Conservation (phyloP, 2,888 invertebrate species). For the Falcaria lacertinaria region DNA sequence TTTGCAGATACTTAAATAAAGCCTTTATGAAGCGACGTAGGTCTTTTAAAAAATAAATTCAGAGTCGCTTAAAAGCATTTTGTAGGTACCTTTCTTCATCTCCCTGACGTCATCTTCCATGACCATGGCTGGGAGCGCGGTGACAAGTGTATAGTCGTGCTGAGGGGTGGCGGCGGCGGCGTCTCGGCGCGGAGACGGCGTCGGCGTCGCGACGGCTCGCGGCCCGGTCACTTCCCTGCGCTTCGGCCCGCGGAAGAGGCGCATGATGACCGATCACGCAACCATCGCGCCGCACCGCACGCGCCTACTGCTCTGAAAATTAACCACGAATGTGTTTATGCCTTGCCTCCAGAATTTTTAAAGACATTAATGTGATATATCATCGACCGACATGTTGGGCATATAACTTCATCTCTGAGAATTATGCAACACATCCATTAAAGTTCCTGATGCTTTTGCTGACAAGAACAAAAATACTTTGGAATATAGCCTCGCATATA, state of each 20-base stretch:
- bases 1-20: too few relatives aligned
- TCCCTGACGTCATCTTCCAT: conserved; percentile 84
- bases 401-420: too few relatives aligned
- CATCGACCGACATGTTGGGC: too few relatives aligned
- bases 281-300: conserved; percentile 65
- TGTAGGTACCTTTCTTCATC: conserved; percentile 77
- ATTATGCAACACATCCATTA: too few relatives aligned
- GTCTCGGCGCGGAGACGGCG: conserved; percentile 68
- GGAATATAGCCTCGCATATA: too few relatives aligned
- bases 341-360: too few relatives aligned
- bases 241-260: conserved; percentile 83
- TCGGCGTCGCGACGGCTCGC: conserved; percentile 66
- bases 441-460: too few relatives aligned
- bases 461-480: too few relatives aligned
- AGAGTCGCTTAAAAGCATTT: conserved; percentile 5
- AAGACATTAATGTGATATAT: too few relatives aligned
- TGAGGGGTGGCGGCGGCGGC: conserved; percentile 77
- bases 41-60: too few relatives aligned
- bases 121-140: conserved; percentile 87
- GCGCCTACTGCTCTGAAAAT: conserved; percentile 40
- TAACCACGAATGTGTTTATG: neutral
- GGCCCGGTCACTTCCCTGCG: conserved; percentile 82
- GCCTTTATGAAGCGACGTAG: too few relatives aligned
- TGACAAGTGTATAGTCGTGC: conserved; percentile 85
- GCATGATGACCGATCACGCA: conserved; percentile 79